These are phyloP conservation scores for Gambusia holbrooki DNA, from an alignment of 2,113 vertebrate species.

Conservation along the genomic window DNA sequence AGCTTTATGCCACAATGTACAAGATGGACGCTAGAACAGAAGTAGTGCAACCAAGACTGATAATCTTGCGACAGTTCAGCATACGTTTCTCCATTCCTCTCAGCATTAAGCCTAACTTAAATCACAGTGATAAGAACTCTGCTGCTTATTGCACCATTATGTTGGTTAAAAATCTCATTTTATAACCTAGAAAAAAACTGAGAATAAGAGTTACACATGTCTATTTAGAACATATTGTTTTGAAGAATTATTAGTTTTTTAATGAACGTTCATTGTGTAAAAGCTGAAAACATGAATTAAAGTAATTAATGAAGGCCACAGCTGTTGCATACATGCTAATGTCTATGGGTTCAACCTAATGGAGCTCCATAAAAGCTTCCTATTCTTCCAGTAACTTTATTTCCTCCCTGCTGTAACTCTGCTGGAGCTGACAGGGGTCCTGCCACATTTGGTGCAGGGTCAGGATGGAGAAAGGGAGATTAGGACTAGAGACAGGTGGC, in stretches of 20 bases:
- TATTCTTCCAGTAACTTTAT: constrained; percentile 17
- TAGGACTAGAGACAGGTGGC: constrained; percentile 67
- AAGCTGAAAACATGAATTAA: background rate
- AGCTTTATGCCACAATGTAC: background rate
- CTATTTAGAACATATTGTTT: background rate
- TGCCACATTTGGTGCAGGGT: constrained; percentile 43
- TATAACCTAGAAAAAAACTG: background rate
- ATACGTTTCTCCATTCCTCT: background rate
- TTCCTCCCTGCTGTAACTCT: constrained; percentile 22
- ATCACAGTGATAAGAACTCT: background rate
- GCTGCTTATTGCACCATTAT: background rate
- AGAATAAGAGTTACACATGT: background rate
- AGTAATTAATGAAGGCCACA: background rate
- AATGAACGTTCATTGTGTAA: background rate
- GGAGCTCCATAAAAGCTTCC: background rate
- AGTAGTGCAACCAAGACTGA: background rate
- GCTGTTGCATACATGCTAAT: background rate
- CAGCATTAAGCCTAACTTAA: background rate
- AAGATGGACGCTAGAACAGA: background rate
- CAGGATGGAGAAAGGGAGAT: constrained; percentile 51
- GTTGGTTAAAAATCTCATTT: background rate
- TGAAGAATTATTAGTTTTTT: background rate
- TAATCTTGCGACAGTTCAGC: background rate
- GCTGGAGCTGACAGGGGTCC: constrained; percentile 53
- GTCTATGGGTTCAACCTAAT: background rate